Evolutionary conservation across 1,140 invertebrate genomes (phyloP), one percentile per base, ranked within the genome.

Genomic region (Ips nitidus): DNA sequence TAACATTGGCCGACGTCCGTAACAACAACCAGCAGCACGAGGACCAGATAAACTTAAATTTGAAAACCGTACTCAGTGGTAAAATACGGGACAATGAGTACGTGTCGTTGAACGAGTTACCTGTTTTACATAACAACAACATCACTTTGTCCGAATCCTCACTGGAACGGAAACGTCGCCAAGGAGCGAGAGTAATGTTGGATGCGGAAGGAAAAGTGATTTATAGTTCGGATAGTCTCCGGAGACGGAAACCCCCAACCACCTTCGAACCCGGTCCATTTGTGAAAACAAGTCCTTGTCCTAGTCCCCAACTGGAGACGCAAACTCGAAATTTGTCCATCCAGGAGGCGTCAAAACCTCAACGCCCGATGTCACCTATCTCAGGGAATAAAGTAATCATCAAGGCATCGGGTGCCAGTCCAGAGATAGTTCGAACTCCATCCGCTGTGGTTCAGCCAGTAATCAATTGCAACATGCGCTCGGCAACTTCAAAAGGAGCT

Each of bases 201-300:
- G 92, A 95, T 80, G 90, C 94, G 1, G 91, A 94, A 75, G 94
- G 94, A 8, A 92, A 93, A 84, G 92, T 95, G 53, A 90, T 96
- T 52, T 96, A 92, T 79, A 91, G 91, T 65, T 95, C 93, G 1
- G 94, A 95, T 74, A 95, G 93, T 78, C 81, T 95, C 63, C 89
- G 88, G 78, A 84, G 92, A 76, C 85, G 90, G 77, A 92, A 94
- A 83, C 86, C 90, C 6, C 90, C 93, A 73, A 92, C 91, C 4
- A 94, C 91, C 37, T 94, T 94, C 76, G 91, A 91, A 83, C 91
- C 91, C 71, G 92, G 91, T 79, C 88, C 89, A 50, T 89, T 87
- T 76, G 89, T 91, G 43, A 87, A 89, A 76, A 53, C 70, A 3
- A 80, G 65, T 42, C 78, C 81, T 1, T 84, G 83, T 43, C 83